Percentiles rank a stretch among this genome's conserved stretches.
phyloP scores from a whole-genome alignment of 1,140 invertebrate genomes.

The Drosophila lini region DNA sequence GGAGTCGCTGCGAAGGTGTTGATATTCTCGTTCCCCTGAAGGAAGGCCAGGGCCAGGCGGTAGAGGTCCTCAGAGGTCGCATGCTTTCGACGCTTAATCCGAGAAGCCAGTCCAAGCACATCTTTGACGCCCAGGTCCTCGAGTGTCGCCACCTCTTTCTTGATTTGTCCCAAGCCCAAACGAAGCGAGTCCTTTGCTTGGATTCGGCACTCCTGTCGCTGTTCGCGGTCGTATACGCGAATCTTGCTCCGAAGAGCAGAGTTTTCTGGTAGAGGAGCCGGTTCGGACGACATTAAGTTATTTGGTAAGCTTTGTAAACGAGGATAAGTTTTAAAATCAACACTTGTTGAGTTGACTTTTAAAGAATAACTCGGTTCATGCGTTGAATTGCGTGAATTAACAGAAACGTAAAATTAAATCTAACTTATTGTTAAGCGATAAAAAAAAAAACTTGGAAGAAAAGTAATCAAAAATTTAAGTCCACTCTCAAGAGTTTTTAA shows the following conservation, averaged over 20 bases:
- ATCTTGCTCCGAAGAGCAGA: conserved; percentile 52
- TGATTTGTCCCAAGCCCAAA: conserved; percentile 73
- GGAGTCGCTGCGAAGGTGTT: conserved; percentile 58
- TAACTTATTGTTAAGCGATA: too few species aligned
- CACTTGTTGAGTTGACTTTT: conserved; percentile 5
- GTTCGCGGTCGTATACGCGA: conserved; percentile 53
- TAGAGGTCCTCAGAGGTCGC: conserved; percentile 72
- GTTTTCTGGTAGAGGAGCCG: not conserved
- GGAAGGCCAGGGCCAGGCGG: conserved; percentile 70
- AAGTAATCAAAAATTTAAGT: too few species aligned
- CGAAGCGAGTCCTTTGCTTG: conserved; percentile 64
- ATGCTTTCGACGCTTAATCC: conserved; percentile 79
- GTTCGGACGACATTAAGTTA: not conserved
- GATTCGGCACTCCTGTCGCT: conserved; percentile 54
- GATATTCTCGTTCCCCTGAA: conserved; percentile 70
- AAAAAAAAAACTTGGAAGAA: not conserved
- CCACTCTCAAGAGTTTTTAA: rapidly evolving
- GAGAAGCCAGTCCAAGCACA: conserved; percentile 57
- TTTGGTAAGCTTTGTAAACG: not conserved
- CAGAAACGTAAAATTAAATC: too few species aligned
- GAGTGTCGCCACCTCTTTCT: conserved; percentile 57
- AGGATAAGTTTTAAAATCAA: too few species aligned
- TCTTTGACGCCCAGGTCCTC: conserved; percentile 69
- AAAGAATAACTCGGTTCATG: not conserved
- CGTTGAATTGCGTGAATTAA: not conserved